Percentiles rank a stretch among this genome's conserved stretches.
Conservation (phyloP, 2,797 vertebrate species). For the Hippoglossus hippoglossus region DNA sequence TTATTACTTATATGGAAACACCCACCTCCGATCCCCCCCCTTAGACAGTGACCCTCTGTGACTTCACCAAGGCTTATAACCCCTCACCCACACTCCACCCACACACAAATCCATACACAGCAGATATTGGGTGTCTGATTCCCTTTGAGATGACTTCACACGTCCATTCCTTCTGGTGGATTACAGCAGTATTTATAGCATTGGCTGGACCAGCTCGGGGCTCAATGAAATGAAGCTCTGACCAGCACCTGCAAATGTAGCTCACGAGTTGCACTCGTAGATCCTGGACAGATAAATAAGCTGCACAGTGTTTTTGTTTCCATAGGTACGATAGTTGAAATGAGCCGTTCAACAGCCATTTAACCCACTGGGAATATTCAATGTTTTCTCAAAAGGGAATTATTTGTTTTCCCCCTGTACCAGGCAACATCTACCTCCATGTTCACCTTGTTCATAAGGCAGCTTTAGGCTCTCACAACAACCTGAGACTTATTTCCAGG, state of each 20-base stretch:
- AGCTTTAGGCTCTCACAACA: constrained; percentile 10
- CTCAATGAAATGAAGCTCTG: constrained; percentile 64
- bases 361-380: not conserved
- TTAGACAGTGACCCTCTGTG: constrained; percentile 46
- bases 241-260: constrained; percentile 50
- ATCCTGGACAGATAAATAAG: constrained; percentile 31
- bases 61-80: constrained; percentile 64
- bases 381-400: constrained; percentile 20
- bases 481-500: not conserved
- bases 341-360: not conserved
- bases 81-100: constrained; percentile 73
- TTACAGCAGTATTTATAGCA: constrained; percentile 79
- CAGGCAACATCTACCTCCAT: not conserved
- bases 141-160: constrained; percentile 77
- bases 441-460: not conserved
- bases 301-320: constrained; percentile 4
- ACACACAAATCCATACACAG: constrained; percentile 75
- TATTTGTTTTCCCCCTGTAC: not conserved
- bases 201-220: constrained; percentile 70
- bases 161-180: constrained; percentile 74
- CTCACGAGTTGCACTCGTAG: constrained; percentile 32
- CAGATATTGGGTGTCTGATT: constrained; percentile 78
- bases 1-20: constrained; percentile 42
- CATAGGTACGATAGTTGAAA: not conserved
- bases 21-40: constrained; percentile 36